These are phyloP conservation scores for Pristionchus fissidentatus DNA, from an alignment of 2,888 invertebrate species.

Conservation along the genomic window DNA sequence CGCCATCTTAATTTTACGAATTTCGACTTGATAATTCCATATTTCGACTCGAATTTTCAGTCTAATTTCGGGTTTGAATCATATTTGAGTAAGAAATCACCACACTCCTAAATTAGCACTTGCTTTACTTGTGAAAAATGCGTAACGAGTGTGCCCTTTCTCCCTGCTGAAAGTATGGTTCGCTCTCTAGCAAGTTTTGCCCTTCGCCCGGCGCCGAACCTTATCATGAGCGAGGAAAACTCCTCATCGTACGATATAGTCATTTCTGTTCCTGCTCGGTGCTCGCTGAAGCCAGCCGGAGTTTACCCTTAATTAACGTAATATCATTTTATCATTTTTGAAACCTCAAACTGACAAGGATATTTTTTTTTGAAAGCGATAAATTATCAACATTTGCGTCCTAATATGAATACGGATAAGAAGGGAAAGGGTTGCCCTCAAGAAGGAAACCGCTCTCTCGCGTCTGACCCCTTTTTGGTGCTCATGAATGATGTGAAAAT, in stretches of 20 bases:
- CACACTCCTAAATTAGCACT: no score
- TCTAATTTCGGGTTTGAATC: no score
- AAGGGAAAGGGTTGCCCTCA: no score
- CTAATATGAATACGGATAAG: no score
- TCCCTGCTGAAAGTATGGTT: no score
- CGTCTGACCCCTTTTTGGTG: constrained; percentile 75
- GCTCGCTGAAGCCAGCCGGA: background rate
- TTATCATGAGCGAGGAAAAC: constrained; percentile 73
- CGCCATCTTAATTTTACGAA: constrained; percentile 66
- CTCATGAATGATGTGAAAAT: background rate
- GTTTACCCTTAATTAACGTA: background rate
- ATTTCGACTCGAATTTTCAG: background rate
- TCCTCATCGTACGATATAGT: constrained; percentile 75
- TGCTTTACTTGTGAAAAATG: no score
- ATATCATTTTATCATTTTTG: background rate
- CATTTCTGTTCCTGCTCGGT: constrained; percentile 54
- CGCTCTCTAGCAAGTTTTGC: no score
- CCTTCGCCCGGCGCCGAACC: background rate
- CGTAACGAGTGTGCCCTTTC: no score
- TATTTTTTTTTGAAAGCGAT: no score
- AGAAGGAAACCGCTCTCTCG: no score
- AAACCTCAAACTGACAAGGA: constrained; percentile 50
- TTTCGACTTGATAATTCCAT: background rate
- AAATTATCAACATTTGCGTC: no score
- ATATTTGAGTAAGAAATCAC: no score